Evolutionary conservation across 2,888 invertebrate genomes (phyloP), one percentile per base, ranked within the genome.

Genomic region (Megastigmus dorsalis): DNA sequence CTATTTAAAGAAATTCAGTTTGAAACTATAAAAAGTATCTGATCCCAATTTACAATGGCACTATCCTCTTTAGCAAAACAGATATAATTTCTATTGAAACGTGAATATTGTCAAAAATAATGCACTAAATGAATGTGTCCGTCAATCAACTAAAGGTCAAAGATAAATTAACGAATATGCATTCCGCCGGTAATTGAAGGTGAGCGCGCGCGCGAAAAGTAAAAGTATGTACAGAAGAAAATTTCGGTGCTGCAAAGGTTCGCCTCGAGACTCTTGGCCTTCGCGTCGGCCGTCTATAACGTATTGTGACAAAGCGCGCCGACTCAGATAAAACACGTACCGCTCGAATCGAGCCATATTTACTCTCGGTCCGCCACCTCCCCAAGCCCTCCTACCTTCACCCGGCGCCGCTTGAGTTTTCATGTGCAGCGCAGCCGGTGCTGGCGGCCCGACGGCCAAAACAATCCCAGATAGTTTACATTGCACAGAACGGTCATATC

Each of bases 271-370:
- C 48, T 38, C 69, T 60, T 60, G 30, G 60, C 69, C 60, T 69
- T 69, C 59, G 33, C 6, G n/a, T 9, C 33, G 7, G 10, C 23
- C 33, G 48, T n/a, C n/a, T n/a, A n/a, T n/a, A n/a, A n/a, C n/a
- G n/a, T n/a, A n/a, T n/a, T n/a, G n/a, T n/a, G n/a, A n/a, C n/a
- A n/a, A n/a, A n/a, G n/a, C 38, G 30, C 28, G 52, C 28, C 55
- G 28, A n/a, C 57, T n/a, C 43, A 63, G 71, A 71, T 71, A 63
- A 63, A 71, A 55, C 63, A 71, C 71, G 71, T 71, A 15, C 33
- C 38, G 13, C 55, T 5, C 13, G 20, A 36, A 9, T 15, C 38
- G 45, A 55, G 48, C 18, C 20, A 57, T 68, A 68, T 68, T 68
- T 65, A 52, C 38, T 18, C 30, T 59, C 26, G 9, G 13, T 5